These are phyloP conservation scores for Aradophagus sp. DNA, from an alignment of 1,140 invertebrate genomes.

Conservation along the genomic window DNA sequence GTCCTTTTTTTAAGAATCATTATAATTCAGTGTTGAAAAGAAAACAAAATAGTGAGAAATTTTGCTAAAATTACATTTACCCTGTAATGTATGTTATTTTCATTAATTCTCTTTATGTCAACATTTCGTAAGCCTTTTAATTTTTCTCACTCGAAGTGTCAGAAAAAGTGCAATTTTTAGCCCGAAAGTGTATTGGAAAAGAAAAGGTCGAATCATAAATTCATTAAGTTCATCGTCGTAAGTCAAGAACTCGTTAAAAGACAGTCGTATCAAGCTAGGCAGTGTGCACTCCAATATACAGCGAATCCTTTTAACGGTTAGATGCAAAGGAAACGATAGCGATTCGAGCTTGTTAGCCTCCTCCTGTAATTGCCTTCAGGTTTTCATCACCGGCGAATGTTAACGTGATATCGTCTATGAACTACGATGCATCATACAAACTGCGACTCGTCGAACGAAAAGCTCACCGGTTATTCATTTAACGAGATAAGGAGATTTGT, in stretches of 20 bases:
- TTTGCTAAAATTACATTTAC: no score
- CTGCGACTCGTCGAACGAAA: conserved; percentile 46
- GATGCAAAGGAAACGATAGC: conserved; percentile 72
- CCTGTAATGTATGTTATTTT: no score
- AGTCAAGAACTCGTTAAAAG: conserved; percentile 47
- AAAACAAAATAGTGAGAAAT: no score
- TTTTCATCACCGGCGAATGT: conserved; percentile 67
- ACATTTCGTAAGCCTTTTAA: no score
- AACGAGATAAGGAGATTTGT: conserved; percentile 51
- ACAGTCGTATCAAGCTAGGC: conserved; percentile 41
- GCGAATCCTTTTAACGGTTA: conserved; percentile 65
- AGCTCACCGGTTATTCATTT: conserved; percentile 52
- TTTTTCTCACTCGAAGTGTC: no score
- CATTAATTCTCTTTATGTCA: no score
- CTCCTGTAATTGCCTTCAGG: conserved; percentile 68
- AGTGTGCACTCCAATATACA: conserved; percentile 61
- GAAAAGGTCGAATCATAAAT: conserved; percentile 36
- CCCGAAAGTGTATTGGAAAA: no score
- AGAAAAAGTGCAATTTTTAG: no score
- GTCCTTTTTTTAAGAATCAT: no score
- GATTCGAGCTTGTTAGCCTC: conserved; percentile 70
- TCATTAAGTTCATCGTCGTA: conserved; percentile 43
- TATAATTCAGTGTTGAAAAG: no score
- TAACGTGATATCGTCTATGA: conserved; percentile 62
- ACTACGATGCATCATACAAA: conserved; percentile 52